phyloP scores from a whole-genome alignment of 2,888 invertebrate species.

The Acleris literana region DNA sequence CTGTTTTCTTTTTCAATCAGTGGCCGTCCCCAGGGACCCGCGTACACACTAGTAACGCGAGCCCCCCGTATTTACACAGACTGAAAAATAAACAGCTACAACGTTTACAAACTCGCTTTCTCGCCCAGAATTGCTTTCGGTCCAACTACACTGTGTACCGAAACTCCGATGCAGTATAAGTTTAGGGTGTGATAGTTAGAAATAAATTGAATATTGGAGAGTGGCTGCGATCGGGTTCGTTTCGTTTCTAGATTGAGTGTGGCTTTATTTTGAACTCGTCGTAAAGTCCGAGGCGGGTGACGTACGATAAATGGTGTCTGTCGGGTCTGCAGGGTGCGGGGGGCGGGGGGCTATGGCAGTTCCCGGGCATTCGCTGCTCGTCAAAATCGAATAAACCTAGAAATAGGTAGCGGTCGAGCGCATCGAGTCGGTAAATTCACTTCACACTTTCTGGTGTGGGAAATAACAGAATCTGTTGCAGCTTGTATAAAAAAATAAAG shows the following conservation, averaged over 20 bases:
- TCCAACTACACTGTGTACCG: conserved; percentile 46
- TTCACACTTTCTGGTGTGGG: conserved; percentile 9
- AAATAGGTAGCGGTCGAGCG: conserved; percentile 19
- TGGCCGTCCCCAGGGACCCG: conserved; percentile 64
- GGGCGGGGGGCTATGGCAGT: conserved; percentile 7
- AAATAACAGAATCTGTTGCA: conserved; percentile 8
- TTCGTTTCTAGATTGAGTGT: conserved; percentile 63
- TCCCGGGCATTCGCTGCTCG: conserved; percentile 20
- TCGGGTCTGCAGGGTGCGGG: conserved; percentile 3
- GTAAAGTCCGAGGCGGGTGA: conserved; percentile 46
- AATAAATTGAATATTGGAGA: conserved; percentile 75
- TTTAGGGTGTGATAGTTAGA: conserved; percentile 64
- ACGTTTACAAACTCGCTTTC: conserved; percentile 36
- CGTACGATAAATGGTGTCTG: conserved; percentile 44
- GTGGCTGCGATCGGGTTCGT: conserved; percentile 55
- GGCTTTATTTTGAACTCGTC: conserved; percentile 66
- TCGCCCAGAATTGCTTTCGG: background rate
- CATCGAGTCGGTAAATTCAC: conserved; percentile 16
- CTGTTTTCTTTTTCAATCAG: conserved; percentile 82
- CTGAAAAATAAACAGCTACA: conserved; percentile 34
- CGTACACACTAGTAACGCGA: conserved; percentile 55
- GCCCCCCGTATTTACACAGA: conserved; percentile 50
- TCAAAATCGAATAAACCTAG: conserved; percentile 30
- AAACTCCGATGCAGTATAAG: conserved; percentile 46
- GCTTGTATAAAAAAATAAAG: background rate